A percentile compares a stretch with the other conserved stretches of the same genome.
Conservation (phyloP, 2,888 invertebrate species). For the Epirrhoe tristata region DNA sequence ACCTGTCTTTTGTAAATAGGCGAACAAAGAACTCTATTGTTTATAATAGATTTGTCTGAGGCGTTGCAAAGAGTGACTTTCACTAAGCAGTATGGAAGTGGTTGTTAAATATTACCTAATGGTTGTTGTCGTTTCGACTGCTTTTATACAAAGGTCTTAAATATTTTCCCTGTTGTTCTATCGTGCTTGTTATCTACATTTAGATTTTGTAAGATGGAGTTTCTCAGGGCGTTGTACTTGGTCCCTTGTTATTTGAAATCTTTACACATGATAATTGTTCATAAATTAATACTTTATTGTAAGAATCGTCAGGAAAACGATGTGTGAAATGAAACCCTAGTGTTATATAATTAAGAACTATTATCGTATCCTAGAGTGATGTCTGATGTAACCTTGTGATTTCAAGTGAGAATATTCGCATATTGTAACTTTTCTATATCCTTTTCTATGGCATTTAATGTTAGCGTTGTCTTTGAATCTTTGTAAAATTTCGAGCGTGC, state of each 20-base stretch:
- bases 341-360: slow-evolving; percentile 25
- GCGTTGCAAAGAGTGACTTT: slow-evolving; percentile 42
- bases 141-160: slow-evolving; percentile 62
- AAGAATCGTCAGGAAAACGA: slow-evolving; percentile 6
- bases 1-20: no score
- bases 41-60: slow-evolving; percentile 26
- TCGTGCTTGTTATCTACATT: slow-evolving; percentile 57
- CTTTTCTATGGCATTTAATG: slow-evolving; percentile 83
- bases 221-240: slow-evolving; percentile 45
- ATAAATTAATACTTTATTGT: not conserved
- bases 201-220: slow-evolving; percentile 45
- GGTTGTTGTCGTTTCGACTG: slow-evolving; percentile 60
- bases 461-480: slow-evolving; percentile 69
- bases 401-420: slow-evolving; percentile 79
- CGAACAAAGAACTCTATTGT: not conserved
- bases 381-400: slow-evolving; percentile 78
- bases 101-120: slow-evolving; percentile 56
- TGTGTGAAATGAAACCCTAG: slow-evolving; percentile 1
- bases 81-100: slow-evolving; percentile 54
- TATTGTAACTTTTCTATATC: slow-evolving; percentile 80
- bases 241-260: slow-evolving; percentile 42
- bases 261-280: slow-evolving; percentile 24
- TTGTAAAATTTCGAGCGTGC: slow-evolving; percentile 24
- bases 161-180: slow-evolving; percentile 59
- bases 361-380: slow-evolving; percentile 46